phyloP scores from a whole-genome alignment of 2,888 invertebrate genomes.

The Drosophila robusta region DNA sequence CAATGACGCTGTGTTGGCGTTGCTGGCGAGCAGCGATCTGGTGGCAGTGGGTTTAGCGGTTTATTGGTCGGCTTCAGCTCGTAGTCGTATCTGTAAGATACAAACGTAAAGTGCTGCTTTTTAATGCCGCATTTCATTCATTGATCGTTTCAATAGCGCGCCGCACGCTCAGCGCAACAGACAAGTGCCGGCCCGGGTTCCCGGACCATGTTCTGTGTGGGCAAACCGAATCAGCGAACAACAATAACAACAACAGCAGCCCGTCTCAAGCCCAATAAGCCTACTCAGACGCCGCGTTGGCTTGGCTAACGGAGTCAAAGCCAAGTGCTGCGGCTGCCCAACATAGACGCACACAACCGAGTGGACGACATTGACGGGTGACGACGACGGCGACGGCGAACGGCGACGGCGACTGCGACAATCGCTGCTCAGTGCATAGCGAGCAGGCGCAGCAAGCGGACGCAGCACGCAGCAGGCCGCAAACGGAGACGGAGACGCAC shows the following conservation, averaged over 20 bases:
- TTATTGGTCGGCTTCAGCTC: constrained; percentile 72
- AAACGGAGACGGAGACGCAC: constrained; percentile 48
- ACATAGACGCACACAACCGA: constrained; percentile 38
- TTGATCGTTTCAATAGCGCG: constrained; percentile 82
- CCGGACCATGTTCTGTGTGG: constrained; percentile 51
- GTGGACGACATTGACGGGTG: constrained; percentile 66
- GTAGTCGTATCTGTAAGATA: constrained; percentile 66
- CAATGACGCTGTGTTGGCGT: constrained; percentile 57
- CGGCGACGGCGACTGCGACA: constrained; percentile 30
- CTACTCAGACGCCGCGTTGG: constrained; percentile 42
- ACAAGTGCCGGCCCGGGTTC: constrained; percentile 66
- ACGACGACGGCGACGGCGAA: constrained; percentile 22
- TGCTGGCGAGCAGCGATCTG: constrained; percentile 48
- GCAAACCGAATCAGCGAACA: constrained; percentile 31
- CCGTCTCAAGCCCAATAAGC: constrained; percentile 38
- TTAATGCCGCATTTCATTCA: constrained; percentile 82
- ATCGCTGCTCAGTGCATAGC: constrained; percentile 77
- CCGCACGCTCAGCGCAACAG: constrained; percentile 72
- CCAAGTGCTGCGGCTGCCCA: constrained; percentile 68
- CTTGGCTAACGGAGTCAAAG: constrained; percentile 81
- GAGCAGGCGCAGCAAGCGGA: constrained; percentile 80
- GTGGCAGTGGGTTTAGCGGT: constrained; percentile 83
- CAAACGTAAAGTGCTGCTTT: constrained; percentile 68
- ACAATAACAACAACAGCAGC: constrained; percentile 3
- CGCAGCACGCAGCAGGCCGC: constrained; percentile 54